These are phyloP conservation scores for Aplysia californica DNA, from an alignment of 1,140 invertebrate genomes.

Conservation along the genomic window DNA sequence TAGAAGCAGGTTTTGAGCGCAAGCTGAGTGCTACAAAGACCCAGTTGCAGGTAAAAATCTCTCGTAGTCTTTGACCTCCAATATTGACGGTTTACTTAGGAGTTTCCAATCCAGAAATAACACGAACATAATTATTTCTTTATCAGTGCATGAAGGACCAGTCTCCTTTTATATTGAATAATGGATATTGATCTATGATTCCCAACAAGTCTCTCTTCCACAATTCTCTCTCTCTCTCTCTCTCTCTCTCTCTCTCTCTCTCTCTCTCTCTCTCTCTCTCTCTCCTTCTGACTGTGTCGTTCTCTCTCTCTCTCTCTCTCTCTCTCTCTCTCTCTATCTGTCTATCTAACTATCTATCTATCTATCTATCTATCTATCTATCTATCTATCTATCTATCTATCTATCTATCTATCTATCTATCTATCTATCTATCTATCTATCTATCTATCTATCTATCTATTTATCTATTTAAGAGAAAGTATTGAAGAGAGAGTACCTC, in stretches of 20 bases:
- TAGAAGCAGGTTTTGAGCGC: no score
- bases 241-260: slow-evolving; percentile 11
- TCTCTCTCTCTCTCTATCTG: background rate
- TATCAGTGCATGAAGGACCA: background rate
- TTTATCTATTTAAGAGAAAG: no score
- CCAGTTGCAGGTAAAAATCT: no score
- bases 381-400: background rate
- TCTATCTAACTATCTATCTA: background rate
- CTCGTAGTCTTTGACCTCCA: no score
- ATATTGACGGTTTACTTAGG: no score
- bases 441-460: background rate
- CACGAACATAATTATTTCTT: background rate
- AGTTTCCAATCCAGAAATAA: background rate
- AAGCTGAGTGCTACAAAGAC: no score
- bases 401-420: background rate
- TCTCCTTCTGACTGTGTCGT: background rate
- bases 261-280: slow-evolving; percentile 10
- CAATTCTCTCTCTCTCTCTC: background rate
- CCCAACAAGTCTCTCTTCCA: background rate
- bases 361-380: background rate
- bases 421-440: background rate
- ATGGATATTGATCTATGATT: background rate
- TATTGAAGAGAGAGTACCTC: no score
- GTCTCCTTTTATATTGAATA: background rate
- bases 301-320: background rate